Conservation (phyloP, 2,888 invertebrate species). For the Bugulina stolonifera region DNA sequence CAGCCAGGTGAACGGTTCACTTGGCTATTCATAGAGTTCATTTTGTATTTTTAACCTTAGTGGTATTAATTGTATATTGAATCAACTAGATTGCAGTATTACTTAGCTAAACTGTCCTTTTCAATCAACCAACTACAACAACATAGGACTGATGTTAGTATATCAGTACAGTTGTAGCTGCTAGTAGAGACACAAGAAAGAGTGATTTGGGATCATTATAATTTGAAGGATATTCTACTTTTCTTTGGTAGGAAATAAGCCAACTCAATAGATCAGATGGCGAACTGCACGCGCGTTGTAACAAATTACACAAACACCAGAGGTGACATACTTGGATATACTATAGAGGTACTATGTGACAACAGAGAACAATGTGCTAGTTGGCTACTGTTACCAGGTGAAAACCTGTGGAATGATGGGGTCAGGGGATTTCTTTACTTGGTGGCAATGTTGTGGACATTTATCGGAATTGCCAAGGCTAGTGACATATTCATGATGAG, state of each 20-base stretch:
- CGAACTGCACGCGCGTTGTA: neutral
- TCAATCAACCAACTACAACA: no score
- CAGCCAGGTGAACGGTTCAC: no score
- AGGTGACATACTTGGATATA: constrained; percentile 2
- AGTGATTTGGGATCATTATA: no score
- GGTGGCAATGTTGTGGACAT: constrained; percentile 43
- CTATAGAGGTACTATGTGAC: constrained; percentile 3
- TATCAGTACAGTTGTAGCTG: no score
- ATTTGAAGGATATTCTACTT: no score
- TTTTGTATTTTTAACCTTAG: no score
- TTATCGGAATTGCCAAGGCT: constrained; percentile 47
- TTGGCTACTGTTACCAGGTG: constrained; percentile 46
- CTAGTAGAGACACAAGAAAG: no score
- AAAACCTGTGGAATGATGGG: constrained; percentile 44
- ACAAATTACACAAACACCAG: constrained; percentile 5
- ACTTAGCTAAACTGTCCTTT: no score
- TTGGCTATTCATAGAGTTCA: no score
- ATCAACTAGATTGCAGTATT: no score
- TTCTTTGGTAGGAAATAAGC: neutral
- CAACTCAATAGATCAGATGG: neutral
- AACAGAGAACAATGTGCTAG: constrained; percentile 35
- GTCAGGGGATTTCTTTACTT: constrained; percentile 45
- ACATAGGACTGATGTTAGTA: no score
- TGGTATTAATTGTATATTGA: no score
- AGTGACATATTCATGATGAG: constrained; percentile 49